Evolutionary conservation across 92 coral and sea anemone species (phyloP), one percentile per base, ranked within the genome.

Genomic region (Epizoanthus rinbou): DNA sequence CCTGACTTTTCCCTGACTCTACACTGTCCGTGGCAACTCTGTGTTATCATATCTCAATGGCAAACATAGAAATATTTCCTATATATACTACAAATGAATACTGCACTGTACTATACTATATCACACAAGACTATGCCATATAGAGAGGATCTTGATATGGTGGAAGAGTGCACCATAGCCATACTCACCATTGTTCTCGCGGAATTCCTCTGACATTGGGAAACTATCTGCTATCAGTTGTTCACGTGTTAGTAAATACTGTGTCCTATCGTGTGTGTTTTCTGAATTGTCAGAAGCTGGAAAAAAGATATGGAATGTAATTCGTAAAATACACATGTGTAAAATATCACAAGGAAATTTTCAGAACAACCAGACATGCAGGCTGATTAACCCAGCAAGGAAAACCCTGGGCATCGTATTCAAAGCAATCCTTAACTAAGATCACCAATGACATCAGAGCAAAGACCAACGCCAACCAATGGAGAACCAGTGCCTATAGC

Each of bases 211-310:
- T 41, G 17, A 37, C 56, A 41, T 21, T 21, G 82, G 82, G 22
- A 78, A 78, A 63, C 41, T 41, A 31, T 78, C 52, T 21, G 82
- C 82, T 78, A 78, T 37, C 58, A 78, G 5, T 43, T 78, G 82
- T 22, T 63, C 56, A 3, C 64, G 43, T 78, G 82, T 60, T 57
- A 78, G 65, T 8, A 78, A 57, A 78, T 60, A 78, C 39, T 62
- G 82, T 39, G 58, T 37, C 41, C 21, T 37, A 19, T 41, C 71
- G 22, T 6, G 53, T 63, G 82, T 41, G 72, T 16, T 43, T 43
- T 69, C 21, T 19, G 15, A 8, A 8, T 37, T n/a, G 6, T 58
- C 17, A 18, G 56, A 6, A 43, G 18, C 59, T 43, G 71, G 5
- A 3, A 62, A 28, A 37, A 3, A 37, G 43, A 6, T 37, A 37